A percentile compares a stretch with the other conserved stretches of the same genome.
phyloP scores from a whole-genome alignment of 2,888 invertebrate genomes.

The Falcaria lacertinaria region DNA sequence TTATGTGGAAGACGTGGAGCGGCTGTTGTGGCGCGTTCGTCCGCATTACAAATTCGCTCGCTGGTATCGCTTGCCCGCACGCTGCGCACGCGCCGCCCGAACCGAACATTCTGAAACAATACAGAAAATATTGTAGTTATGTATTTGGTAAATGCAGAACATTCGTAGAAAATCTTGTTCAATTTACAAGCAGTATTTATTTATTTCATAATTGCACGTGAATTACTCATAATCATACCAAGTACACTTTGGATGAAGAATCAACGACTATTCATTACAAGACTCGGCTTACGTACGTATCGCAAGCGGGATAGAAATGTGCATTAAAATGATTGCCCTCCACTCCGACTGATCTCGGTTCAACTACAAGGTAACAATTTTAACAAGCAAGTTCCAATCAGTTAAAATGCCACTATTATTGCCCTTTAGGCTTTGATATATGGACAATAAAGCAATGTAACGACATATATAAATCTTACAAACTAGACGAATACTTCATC shows the following conservation, averaged over 20 bases:
- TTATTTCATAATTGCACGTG: no score
- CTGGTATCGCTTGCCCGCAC: slow-evolving; percentile 95
- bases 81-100: slow-evolving; percentile 93
- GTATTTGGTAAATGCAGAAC: background rate
- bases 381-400: slow-evolving; percentile 49
- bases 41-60: slow-evolving; percentile 96
- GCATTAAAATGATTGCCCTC: slow-evolving; percentile 34
- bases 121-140: no score
- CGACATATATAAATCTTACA: slow-evolving; percentile 49
- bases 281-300: slow-evolving; percentile 1
- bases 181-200: no score
- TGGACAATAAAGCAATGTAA: slow-evolving; percentile 62
- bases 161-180: no score
- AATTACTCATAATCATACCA: no score
- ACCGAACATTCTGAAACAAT: slow-evolving; percentile 91
- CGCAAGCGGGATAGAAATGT: slow-evolving; percentile 14
- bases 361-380: slow-evolving; percentile 49
- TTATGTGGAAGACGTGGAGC: slow-evolving; percentile 93
- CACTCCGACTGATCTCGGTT: slow-evolving; percentile 26
- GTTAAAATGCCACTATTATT: slow-evolving; percentile 55
- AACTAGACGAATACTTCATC: background rate
- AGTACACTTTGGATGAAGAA: no score
- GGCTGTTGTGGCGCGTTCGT: slow-evolving; percentile 82
- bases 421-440: slow-evolving; percentile 66
- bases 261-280: no score